Conservation (phyloP, 1,140 invertebrate species). For the Lordiphosa collinella region DNA sequence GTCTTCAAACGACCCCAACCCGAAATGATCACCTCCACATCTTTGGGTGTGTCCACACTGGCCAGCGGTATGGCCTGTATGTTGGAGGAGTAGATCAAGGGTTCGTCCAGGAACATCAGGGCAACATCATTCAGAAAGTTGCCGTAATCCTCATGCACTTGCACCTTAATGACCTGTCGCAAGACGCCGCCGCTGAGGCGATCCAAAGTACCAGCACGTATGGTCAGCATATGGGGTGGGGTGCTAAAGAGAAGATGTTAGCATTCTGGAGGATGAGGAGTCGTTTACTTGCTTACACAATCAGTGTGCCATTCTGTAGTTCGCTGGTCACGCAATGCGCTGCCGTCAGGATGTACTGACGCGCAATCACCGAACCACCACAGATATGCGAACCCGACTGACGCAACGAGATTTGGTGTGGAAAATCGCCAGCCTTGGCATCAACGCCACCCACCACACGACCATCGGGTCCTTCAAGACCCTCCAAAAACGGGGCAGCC, state of each 20-base stretch:
- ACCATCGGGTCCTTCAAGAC: conserved; percentile 5
- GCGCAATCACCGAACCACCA: conserved; percentile 81
- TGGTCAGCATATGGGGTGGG: conserved; percentile 18
- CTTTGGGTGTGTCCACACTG: conserved; percentile 36
- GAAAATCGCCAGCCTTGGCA: conserved; percentile 71
- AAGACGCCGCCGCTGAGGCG: conserved; percentile 43
- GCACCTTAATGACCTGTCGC: conserved; percentile 19
- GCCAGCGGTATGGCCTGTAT: conserved; percentile 68
- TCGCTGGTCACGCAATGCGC: conserved; percentile 80
- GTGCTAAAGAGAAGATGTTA: conserved; percentile 19
- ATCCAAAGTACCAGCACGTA: conserved; percentile 36
- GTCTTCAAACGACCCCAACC: conserved; percentile 80
- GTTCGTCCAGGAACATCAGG: conserved; percentile 70
- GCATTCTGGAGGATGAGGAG: too few species aligned
- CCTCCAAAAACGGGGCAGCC: conserved; percentile 5
- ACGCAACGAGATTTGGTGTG: conserved; percentile 80
- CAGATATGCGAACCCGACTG: conserved; percentile 78
- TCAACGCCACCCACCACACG: conserved; percentile 80
- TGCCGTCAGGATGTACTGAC: conserved; percentile 81
- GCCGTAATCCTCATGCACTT: conserved; percentile 73
- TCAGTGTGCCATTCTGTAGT: conserved; percentile 16
- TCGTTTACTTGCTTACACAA: too few species aligned
- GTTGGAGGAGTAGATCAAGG: conserved; percentile 58
- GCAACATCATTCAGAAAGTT: conserved; percentile 80
- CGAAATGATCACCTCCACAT: conserved; percentile 55